phyloP scores from a whole-genome alignment of 1,140 invertebrate genomes.

The Lucilia cuprina region DNA sequence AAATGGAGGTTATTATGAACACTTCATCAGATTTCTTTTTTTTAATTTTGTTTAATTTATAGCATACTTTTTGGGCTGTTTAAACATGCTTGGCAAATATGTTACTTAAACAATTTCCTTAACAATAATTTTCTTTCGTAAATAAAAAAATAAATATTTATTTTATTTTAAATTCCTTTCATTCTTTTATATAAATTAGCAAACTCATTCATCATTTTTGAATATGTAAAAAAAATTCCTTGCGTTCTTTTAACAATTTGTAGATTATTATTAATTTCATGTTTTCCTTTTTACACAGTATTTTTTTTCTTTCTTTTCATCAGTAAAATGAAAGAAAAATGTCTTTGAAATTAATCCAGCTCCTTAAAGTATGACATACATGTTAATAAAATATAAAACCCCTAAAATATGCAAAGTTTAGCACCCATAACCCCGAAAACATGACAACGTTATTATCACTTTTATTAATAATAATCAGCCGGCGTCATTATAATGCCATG shows the following conservation, averaged over 20 bases:
- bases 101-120: too few species aligned
- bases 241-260: neutral
- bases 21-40: too few species aligned
- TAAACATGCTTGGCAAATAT: too few species aligned
- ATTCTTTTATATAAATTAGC: too few species aligned
- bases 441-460: slow-evolving; percentile 17
- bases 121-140: too few species aligned
- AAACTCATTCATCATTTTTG: too few species aligned
- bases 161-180: too few species aligned
- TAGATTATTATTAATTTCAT: neutral
- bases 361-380: neutral
- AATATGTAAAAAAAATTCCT: too few species aligned
- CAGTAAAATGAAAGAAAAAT: neutral
- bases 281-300: neutral
- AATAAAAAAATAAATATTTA: too few species aligned
- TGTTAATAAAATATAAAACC: neutral
- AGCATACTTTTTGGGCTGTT: too few species aligned
- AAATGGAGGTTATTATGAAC: too few species aligned
- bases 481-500: neutral
- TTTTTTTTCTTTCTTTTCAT: neutral
- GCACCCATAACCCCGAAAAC: neutral
- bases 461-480: neutral
- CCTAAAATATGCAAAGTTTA: slow-evolving; percentile 3
- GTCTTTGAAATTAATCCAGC: slow-evolving; percentile 1
- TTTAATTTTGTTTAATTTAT: too few species aligned